Conservation (phyloP, 2,797 vertebrate genomes). For the Rhinophrynus dorsalis region DNA sequence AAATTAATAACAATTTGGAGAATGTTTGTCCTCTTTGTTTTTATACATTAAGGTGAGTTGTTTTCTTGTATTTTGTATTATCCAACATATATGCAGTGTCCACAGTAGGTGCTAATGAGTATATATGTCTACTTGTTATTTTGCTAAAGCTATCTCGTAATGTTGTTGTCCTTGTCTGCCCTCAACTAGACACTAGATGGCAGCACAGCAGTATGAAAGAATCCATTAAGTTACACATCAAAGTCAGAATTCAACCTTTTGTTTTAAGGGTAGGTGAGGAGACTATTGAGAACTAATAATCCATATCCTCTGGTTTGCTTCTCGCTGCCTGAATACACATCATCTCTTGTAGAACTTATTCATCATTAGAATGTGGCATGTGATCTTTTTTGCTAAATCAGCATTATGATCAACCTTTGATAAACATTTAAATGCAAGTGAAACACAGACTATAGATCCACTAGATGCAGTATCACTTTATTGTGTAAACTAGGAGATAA, state of each 20-base stretch:
- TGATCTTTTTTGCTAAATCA: neutral
- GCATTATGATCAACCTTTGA: neutral
- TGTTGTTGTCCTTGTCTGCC: too few relatives aligned
- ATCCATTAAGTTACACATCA: neutral
- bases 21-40: too few relatives aligned
- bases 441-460: neutral
- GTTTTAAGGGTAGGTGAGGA: neutral
- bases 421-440: neutral
- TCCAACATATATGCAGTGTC: too few relatives aligned
- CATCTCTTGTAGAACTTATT: neutral
- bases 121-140: too few relatives aligned
- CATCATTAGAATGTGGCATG: neutral
- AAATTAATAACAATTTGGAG: too few relatives aligned
- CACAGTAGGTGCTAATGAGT: too few relatives aligned
- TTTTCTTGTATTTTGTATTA: too few relatives aligned
- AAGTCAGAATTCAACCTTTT: neutral
- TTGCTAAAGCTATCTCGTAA: too few relatives aligned
- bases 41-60: too few relatives aligned
- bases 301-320: neutral
- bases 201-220: neutral
- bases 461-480: slow-evolving; percentile 4
- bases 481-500: slow-evolving; percentile 3
- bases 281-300: neutral
- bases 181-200: neutral
- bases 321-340: neutral